Conservation (phyloP, 1,140 invertebrate genomes). For the Uloborus diversus region DNA sequence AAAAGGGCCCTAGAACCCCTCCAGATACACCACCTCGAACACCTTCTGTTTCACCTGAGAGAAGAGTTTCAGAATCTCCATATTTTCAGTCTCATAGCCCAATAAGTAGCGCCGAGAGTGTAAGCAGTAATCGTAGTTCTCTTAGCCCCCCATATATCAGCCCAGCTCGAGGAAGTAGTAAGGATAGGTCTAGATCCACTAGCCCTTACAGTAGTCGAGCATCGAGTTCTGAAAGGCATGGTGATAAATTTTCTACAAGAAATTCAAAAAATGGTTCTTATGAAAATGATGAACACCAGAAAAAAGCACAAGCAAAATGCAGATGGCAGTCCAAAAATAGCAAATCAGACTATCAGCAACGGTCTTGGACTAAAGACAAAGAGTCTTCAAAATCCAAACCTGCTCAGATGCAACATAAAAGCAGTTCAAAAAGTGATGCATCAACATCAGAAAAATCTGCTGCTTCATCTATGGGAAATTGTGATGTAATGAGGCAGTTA, state of each 20-base stretch:
- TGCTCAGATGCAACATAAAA: slow-evolving; percentile 3
- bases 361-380: slow-evolving; percentile 23
- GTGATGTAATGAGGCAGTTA: slow-evolving; percentile 31
- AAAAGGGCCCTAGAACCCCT: slow-evolving; percentile 59
- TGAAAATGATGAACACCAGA: slow-evolving; percentile 22
- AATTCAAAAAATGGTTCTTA: slow-evolving; percentile 18
- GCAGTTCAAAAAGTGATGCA: slow-evolving; percentile 26
- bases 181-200: slow-evolving; percentile 46
- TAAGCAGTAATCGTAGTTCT: slow-evolving; percentile 43
- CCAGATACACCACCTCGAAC: slow-evolving; percentile 62
- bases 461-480: neutral
- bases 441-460: slow-evolving; percentile 19
- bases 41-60: slow-evolving; percentile 58
- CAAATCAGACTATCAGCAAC: slow-evolving; percentile 7
- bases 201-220: slow-evolving; percentile 52
- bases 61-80: slow-evolving; percentile 42
- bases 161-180: slow-evolving; percentile 29
- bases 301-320: slow-evolving; percentile 6
- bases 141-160: slow-evolving; percentile 40
- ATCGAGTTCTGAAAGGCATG: slow-evolving; percentile 26
- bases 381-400: slow-evolving; percentile 25
- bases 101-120: slow-evolving; percentile 53
- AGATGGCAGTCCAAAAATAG: slow-evolving; percentile 19
- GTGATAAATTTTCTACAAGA: slow-evolving; percentile 19
- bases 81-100: slow-evolving; percentile 55